Percentiles rank a stretch among this genome's conserved stretches.
Conservation (phyloP, 1,140 invertebrate genomes). For the Ips nitidus region DNA sequence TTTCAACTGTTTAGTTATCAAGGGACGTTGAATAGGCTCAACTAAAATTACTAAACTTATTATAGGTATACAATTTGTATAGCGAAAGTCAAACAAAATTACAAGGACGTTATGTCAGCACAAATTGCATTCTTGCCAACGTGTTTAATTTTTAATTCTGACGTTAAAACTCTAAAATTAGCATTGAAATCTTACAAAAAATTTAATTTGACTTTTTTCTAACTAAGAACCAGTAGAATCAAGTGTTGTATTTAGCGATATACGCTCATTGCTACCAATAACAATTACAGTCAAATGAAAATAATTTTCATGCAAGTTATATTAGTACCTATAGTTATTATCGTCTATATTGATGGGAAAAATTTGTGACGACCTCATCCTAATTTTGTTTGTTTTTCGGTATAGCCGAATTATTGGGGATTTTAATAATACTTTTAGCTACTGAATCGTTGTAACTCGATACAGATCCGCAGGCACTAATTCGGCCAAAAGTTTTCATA, state of each 20-base stretch:
- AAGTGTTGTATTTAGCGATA: too few relatives aligned
- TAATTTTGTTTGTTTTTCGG: not conserved
- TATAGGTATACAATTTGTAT: conserved; percentile 33
- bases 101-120: conserved; percentile 29
- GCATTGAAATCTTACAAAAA: too few relatives aligned
- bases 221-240: too few relatives aligned
- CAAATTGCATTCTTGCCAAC: too few relatives aligned
- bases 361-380: not conserved
- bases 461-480: conserved; percentile 42
- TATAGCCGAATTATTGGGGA: not conserved
- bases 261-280: too few relatives aligned
- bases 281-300: too few relatives aligned
- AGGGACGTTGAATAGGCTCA: conserved; percentile 51
- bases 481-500: conserved; percentile 68
- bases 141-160: not conserved
- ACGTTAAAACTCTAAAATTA: not conserved
- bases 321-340: too few relatives aligned
- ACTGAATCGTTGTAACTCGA: conserved; percentile 59
- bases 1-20: conserved; percentile 59
- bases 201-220: too few relatives aligned
- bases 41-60: conserved; percentile 4
- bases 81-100: conserved; percentile 38
- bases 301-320: too few relatives aligned
- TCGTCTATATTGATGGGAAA: too few relatives aligned
- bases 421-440: conserved; percentile 45